Evolutionary conservation across 2,113 vertebrate species (phyloP).

Genomic region (Cricetomys ansorgei): DNA sequence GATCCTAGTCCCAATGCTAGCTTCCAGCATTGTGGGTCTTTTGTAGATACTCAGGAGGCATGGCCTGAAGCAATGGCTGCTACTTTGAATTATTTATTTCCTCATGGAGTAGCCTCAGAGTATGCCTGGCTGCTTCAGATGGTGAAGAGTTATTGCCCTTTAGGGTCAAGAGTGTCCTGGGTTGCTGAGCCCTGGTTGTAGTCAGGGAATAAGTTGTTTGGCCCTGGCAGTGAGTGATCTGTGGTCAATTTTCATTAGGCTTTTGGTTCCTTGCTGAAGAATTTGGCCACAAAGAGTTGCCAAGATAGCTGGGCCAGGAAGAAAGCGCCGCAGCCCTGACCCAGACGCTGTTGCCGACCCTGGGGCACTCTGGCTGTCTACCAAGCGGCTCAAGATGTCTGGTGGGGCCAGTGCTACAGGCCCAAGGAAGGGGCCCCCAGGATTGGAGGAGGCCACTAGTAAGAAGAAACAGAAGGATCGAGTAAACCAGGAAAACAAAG

Average conservation of each 20-base stretch:
- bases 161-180: not conserved
- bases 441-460: slow-evolving; percentile 89
- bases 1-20: slow-evolving; percentile 45
- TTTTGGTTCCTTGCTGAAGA: slow-evolving; percentile 93
- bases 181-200: not conserved
- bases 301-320: slow-evolving; percentile 99
- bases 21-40: not conserved
- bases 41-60: not conserved
- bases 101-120: not conserved
- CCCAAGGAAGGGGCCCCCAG: slow-evolving; percentile 88
- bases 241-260: slow-evolving; percentile 77
- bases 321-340: slow-evolving; percentile 98
- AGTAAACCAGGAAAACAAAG: slow-evolving; percentile 96
- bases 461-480: slow-evolving; percentile 98
- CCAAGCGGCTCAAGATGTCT: slow-evolving; percentile 96
- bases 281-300: slow-evolving; percentile 94
- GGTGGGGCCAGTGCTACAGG: slow-evolving; percentile 87
- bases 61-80: not conserved
- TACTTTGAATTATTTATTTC: not conserved
- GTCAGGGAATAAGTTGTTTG: not conserved
- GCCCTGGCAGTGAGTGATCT: slow-evolving; percentile 19
- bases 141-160: not conserved
- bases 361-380: slow-evolving; percentile 92
- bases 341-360: slow-evolving; percentile 96
- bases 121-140: not conserved